phyloP scores from a whole-genome alignment of 2,797 vertebrate genomes.

The Eulemur mongoz region DNA sequence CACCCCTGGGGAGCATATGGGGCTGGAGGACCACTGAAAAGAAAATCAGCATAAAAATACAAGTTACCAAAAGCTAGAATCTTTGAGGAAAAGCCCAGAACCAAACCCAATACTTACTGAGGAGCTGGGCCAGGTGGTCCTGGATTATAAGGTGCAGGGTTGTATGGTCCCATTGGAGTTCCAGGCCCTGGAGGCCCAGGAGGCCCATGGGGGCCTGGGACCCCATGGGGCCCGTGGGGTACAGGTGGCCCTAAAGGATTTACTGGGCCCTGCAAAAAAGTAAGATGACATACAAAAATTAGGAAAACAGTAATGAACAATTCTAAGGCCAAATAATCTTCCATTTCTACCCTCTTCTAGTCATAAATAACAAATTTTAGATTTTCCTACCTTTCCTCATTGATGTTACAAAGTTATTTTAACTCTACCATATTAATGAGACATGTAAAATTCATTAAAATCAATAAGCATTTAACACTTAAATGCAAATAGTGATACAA shows the following conservation, averaged over 20 bases:
- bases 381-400: background rate
- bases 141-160: constrained; percentile 97
- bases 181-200: constrained; percentile 97
- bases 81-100: background rate
- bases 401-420: background rate
- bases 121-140: constrained; percentile 95
- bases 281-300: background rate
- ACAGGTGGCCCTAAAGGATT: constrained; percentile 98
- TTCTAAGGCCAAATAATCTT: background rate
- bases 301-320: constrained; percentile 7
- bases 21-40: constrained; percentile 94
- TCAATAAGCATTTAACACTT: background rate
- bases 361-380: background rate
- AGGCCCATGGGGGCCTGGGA: constrained; percentile 96
- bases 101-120: constrained; percentile 90
- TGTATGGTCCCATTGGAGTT: constrained; percentile 98
- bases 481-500: background rate
- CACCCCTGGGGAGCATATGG: constrained; percentile 98
- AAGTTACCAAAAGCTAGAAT: background rate
- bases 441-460: constrained; percentile 32
- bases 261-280: constrained; percentile 91
- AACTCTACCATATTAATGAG: background rate
- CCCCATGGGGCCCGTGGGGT: constrained; percentile 96
- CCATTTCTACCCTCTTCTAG: background rate
- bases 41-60: background rate